Base-by-base conservation (phyloP, 2,888 invertebrate genomes). In the Nebria salina region DNA sequence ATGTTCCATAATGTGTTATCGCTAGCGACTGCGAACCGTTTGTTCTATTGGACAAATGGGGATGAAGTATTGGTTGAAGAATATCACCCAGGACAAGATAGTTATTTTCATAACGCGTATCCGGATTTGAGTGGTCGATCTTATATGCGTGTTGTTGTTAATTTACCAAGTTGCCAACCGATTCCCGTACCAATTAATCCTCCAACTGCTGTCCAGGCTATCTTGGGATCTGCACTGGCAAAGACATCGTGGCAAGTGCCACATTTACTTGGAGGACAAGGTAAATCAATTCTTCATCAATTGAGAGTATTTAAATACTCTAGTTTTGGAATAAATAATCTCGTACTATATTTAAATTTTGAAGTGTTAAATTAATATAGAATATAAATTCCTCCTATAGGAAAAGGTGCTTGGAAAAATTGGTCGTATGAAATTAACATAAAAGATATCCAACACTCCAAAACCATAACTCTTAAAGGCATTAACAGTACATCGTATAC, bases 31-130 rank as follows among this genome's bases (percentile, higher is more conserved):
- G 94, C 94, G 4, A 93, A 94, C 85, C 94, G 94, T 7, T 90
- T 94, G 11, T 96, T 97, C 86, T 96, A 95, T 86, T 97, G 97
- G 96, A 96, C 96, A 0, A 94, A 95, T 86, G 96, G 95, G 0
- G 91, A 92, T 76, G 93, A 93, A 86, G 92, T 96, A 83, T 90
- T 94, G 72, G 93, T 93, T 13, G 97, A 97, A 88, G 96, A 95
- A 85, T 95, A 95, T 87, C 95, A 93, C 85, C 89, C 90, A 0
- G 91, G 91, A 72, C 92, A 92, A 76, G 91, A 94, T 83, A 92
- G 91, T 85, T 96, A 94, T 86, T 95, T 93, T 86, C 96, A 96
- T 86, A 96, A 95, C 86, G 92, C 93, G 72, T 95, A 93, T 86
- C 93, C 93, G 4, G 91, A 91, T 78, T 87, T 89, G 83, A 86